A percentile compares a stretch with the other conserved stretches of the same genome.
These are phyloP conservation scores for Etheostoma perlongum DNA, from an alignment of 2,797 vertebrate species.

Conservation along the genomic window DNA sequence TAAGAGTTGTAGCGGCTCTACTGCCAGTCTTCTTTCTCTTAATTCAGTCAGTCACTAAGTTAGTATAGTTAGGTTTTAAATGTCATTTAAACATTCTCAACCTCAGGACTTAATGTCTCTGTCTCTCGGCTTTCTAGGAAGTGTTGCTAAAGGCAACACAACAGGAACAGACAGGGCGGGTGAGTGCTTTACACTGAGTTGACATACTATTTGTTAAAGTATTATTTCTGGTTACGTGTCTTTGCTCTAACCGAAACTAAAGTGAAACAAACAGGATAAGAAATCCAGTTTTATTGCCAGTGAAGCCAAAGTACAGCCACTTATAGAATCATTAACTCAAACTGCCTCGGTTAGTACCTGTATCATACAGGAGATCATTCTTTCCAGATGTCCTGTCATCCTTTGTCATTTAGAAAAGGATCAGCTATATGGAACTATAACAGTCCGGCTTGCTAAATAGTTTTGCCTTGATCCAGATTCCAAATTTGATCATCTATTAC, in stretches of 20 bases:
- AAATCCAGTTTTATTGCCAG: neutral
- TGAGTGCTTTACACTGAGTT: conserved; percentile 39
- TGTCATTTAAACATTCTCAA: neutral
- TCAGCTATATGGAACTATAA: neutral
- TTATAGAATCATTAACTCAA: neutral
- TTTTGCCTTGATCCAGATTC: neutral
- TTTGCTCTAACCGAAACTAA: conserved; percentile 1
- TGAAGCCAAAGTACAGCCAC: neutral
- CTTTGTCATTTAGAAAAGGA: neutral
- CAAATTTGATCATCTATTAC: too few species aligned
- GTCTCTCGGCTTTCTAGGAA: conserved; percentile 68
- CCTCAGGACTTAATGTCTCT: neutral
- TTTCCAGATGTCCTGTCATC: neutral
- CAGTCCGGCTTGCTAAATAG: neutral
- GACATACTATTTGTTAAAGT: neutral
- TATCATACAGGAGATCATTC: neutral
- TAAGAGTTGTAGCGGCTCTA: neutral
- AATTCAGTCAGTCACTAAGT: neutral
- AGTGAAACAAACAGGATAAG: conserved; percentile 18
- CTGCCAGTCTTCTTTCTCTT: neutral
- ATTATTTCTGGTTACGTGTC: neutral
- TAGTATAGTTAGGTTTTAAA: neutral
- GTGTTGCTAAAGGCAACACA: conserved; percentile 70
- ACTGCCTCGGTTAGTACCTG: too few species aligned
- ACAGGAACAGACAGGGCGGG: conserved; percentile 43